Evolutionary conservation across 2,113 vertebrate genomes (phyloP).

Genomic region (Tachuris rubrigastra): DNA sequence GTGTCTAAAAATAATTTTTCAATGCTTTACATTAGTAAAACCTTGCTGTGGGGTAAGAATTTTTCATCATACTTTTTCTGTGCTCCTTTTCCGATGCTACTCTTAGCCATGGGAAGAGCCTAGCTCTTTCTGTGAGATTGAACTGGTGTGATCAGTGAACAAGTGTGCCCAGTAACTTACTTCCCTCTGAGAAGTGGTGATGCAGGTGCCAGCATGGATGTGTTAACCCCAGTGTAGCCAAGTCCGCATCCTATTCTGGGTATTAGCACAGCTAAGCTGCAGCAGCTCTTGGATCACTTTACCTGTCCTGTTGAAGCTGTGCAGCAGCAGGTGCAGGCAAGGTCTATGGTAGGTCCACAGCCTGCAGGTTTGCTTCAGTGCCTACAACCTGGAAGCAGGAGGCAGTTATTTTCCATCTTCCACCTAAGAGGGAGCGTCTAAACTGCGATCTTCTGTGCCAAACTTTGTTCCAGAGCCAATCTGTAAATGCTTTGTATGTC

Average conservation of each 20-base stretch:
- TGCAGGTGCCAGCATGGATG: background rate
- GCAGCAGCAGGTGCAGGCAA: background rate
- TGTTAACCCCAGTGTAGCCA: fast-evolving
- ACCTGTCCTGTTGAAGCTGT: fast-evolving
- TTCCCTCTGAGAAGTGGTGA: background rate
- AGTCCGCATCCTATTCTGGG: background rate
- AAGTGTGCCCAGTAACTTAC: background rate
- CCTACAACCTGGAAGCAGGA: background rate
- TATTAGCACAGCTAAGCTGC: background rate
- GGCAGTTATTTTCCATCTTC: background rate
- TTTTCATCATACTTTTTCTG: background rate
- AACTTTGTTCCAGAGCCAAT: background rate
- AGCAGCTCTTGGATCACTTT: background rate
- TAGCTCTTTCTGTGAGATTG: background rate
- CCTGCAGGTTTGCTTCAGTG: background rate
- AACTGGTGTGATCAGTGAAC: background rate
- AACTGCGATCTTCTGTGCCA: background rate
- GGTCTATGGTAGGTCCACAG: background rate
- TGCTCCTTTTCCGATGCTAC: background rate
- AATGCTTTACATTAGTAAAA: background rate
- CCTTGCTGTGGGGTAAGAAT: background rate
- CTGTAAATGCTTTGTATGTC: background rate
- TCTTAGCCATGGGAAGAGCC: background rate
- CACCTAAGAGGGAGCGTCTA: background rate
- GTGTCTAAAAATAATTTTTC: background rate